These are phyloP conservation scores for Calcarius lapponicus DNA, from an alignment of 2,797 vertebrate species.

Conservation along the genomic window DNA sequence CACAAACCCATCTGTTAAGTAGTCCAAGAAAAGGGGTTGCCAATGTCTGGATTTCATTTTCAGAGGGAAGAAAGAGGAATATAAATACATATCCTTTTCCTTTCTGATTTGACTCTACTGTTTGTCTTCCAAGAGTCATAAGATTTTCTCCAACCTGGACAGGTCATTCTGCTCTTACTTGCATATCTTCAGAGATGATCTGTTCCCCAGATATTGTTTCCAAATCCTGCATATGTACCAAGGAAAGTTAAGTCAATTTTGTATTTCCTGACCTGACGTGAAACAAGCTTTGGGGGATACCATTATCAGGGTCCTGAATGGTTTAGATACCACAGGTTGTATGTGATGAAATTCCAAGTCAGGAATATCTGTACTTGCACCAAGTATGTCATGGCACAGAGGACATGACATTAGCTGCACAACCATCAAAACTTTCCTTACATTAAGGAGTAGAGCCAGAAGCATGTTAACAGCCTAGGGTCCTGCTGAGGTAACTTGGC, in stretches of 20 bases:
- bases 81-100: not conserved
- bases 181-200: not conserved
- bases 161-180: not conserved
- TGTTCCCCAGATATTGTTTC: not conserved
- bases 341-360: not conserved
- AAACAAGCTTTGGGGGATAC: not conserved
- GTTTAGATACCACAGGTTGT: not conserved
- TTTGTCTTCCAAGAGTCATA: not conserved
- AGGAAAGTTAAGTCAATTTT: not conserved
- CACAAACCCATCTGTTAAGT: not conserved
- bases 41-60: not conserved
- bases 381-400: not conserved
- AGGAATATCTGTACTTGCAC: not conserved
- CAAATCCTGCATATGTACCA: not conserved
- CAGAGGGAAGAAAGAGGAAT: not conserved
- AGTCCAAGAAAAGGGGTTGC: not conserved
- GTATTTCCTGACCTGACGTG: not conserved
- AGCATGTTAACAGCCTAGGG: not conserved
- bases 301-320: not conserved
- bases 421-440: not conserved
- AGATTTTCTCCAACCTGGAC: not conserved
- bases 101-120: not conserved
- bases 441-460: not conserved
- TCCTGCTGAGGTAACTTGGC: not conserved
- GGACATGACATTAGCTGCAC: not conserved